A percentile compares a stretch with the other conserved stretches of the same genome.
These are phyloP conservation scores for Melikaiella ostensackeni DNA, from an alignment of 2,888 invertebrate species.

Conservation along the genomic window DNA sequence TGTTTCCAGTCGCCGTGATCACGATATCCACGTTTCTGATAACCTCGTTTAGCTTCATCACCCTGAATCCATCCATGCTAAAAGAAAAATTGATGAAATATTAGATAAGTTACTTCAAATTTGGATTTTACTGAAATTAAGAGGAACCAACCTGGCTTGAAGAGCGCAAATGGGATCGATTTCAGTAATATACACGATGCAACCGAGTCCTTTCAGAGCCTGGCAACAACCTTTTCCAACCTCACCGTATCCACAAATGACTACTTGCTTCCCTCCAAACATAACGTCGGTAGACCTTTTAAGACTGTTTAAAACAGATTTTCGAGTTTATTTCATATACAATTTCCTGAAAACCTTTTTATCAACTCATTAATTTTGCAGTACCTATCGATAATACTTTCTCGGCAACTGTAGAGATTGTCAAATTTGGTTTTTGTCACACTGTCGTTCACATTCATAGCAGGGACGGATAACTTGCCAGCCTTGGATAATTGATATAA, in stretches of 20 bases:
- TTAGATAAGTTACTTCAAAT: constrained; percentile 16
- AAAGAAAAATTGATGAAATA: constrained; percentile 57
- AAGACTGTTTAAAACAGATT: constrained; percentile 78
- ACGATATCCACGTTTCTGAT: constrained; percentile 95
- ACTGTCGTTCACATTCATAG: constrained; percentile 99
- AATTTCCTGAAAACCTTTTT: background rate
- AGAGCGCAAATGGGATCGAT: constrained; percentile 98
- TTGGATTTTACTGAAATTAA: background rate
- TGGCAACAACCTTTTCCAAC: constrained; percentile 98
- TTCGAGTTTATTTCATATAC: background rate
- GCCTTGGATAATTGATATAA: constrained; percentile 97
- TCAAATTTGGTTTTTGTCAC: constrained; percentile 99
- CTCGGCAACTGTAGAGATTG: constrained; percentile 96
- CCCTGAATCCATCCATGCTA: constrained; percentile 98
- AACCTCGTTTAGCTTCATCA: constrained; percentile 96
- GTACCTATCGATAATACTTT: constrained; percentile 91
- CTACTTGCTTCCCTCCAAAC: constrained; percentile 98
- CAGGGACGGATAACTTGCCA: constrained; percentile 95
- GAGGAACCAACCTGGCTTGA: constrained; percentile 87
- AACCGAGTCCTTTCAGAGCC: constrained; percentile 95
- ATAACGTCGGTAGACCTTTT: constrained; percentile 96
- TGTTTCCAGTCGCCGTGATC: constrained; percentile 98
- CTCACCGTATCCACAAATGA: constrained; percentile 98
- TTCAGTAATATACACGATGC: constrained; percentile 95
- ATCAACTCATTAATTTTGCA: constrained; percentile 4